Base-by-base conservation (phyloP, 1,140 invertebrate genomes). In the Magallana ariakensis region DNA sequence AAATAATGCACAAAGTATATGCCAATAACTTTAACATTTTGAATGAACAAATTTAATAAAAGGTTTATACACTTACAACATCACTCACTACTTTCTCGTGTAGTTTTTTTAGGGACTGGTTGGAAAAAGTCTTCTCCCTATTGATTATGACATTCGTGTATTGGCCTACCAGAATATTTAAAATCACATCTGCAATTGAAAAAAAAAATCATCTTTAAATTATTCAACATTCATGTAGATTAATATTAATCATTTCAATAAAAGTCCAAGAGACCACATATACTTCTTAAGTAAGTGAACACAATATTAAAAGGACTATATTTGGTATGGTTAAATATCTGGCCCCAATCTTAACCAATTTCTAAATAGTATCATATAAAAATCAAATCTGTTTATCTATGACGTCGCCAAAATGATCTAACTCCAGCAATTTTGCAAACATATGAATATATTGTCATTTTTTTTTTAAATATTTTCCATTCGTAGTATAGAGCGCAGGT, bases 31-130 rank as follows among this genome's bases (percentile, higher is more conserved):
- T 15, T n/a, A 19, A n/a, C 26, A 16, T 16, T 33, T n/a, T 81
- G 15, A 81, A 81, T 81, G 16, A n/a, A 22, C 15, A 81, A 33
- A 81, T n/a, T 22, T 15, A 81, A n/a, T 81, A n/a, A n/a, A 16
- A 46, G 3, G 1, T 83, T 22, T 3, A 55, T 33, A 46, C n/a
- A 90, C 92, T 88, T 84, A 93, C 93, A 85, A 92, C 92, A 89
- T 92, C 93, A 60, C 92, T 91, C 1, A 92, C 90, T 33, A 89
- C 91, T 89, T 93, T 94, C 55, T 93, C 91, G 85, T 94, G 92
- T 19, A 93, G 83, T 87, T 92, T 93, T 58, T 88, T 89, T 57
- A 93, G 62, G 9, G 93, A 91, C 80, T 90, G 91, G 62, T 91
- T 91, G 6, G 90, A 75, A 10, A 92, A 13, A 4, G 93, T 94